phyloP scores from a whole-genome alignment of 2,113 vertebrate genomes.

The Hypomesus transpacificus region DNA sequence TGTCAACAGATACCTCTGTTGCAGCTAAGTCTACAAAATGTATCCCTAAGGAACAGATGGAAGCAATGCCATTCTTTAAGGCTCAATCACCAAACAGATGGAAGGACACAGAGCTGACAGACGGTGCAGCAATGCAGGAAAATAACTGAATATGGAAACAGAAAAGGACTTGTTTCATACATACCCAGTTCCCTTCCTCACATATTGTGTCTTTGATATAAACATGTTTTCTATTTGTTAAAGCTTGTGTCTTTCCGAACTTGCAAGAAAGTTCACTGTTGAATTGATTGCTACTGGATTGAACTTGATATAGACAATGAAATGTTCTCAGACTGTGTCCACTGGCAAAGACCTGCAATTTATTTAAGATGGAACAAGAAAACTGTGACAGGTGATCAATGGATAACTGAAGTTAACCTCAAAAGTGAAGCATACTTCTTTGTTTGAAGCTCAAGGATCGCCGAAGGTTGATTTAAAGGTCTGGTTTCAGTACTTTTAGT shows the following conservation, averaged over 20 bases:
- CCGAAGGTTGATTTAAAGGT: constrained; percentile 40
- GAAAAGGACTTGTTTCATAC: neutral
- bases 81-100: constrained; percentile 27
- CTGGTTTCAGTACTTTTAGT: constrained; percentile 20
- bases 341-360: constrained; percentile 18
- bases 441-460: neutral
- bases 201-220: neutral
- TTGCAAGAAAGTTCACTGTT: neutral
- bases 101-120: constrained; percentile 14
- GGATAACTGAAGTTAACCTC: neutral
- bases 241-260: neutral
- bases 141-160: neutral
- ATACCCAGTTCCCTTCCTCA: neutral
- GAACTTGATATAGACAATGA: neutral
- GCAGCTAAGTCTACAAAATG: neutral
- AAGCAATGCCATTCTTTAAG: neutral
- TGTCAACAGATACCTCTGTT: neutral
- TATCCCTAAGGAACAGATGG: neutral
- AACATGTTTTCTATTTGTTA: neutral
- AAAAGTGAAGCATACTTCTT: neutral
- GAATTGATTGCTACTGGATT: neutral
- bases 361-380: constrained; percentile 17
- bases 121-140: constrained; percentile 11
- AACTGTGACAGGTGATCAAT: constrained; percentile 32
- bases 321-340: neutral